Percentiles rank a stretch among this genome's conserved stretches.
These are phyloP conservation scores for Coptodon rendalli DNA, from an alignment of 2,113 vertebrate species.

Conservation along the genomic window DNA sequence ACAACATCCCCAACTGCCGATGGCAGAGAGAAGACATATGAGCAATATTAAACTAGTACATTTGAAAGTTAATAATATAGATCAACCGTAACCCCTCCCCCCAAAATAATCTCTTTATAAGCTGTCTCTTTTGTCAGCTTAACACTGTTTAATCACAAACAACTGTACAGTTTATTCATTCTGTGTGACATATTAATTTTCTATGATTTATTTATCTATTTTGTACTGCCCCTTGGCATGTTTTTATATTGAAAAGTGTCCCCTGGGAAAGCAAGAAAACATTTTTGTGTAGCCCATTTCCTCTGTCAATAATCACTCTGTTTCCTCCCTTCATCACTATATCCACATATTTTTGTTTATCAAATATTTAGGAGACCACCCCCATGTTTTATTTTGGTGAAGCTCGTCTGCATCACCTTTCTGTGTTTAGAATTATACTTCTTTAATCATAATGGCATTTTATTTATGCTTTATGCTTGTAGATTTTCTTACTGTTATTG, in stretches of 20 bases:
- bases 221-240: not conserved
- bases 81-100: not conserved
- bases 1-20: not conserved
- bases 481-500: not conserved
- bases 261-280: not conserved
- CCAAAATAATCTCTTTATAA: not conserved
- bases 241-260: not conserved
- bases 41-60: not conserved
- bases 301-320: not conserved
- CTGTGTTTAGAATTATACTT: not conserved
- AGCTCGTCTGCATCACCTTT: not conserved
- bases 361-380: not conserved
- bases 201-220: not conserved
- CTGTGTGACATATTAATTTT: not conserved
- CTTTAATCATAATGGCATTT: not conserved
- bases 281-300: not conserved
- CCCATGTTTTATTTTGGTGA: not conserved
- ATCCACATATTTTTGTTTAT: not conserved
- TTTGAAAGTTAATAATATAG: not conserved
- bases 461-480: not conserved
- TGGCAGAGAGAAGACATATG: not conserved
- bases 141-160: not conserved
- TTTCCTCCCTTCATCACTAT: not conserved
- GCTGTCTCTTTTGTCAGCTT: not conserved
- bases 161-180: not conserved